Evolutionary conservation across 2,113 vertebrate species (phyloP).

Genomic region (Bettongia penicillata): DNA sequence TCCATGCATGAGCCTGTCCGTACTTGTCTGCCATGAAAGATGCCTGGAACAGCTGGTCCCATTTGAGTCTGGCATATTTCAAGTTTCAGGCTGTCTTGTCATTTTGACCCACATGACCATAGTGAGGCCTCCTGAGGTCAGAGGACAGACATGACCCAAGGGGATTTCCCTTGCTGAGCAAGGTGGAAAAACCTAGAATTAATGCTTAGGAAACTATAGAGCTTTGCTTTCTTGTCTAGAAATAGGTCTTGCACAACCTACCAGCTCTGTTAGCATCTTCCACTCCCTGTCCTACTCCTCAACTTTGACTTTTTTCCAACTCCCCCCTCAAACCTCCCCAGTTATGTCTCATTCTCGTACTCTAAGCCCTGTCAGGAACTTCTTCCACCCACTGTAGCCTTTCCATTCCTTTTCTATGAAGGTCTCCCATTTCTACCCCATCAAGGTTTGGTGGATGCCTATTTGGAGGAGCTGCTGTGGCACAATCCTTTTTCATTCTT

Average conservation of each 20-base stretch:
- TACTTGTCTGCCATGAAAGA: neutral
- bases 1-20: neutral
- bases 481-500: neutral
- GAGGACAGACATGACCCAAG: neutral
- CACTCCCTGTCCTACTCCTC: neutral
- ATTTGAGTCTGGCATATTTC: too few species aligned
- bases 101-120: neutral
- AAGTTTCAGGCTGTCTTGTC: neutral
- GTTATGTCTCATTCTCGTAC: neutral
- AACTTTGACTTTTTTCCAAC: neutral
- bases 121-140: neutral
- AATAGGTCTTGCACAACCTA: neutral
- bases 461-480: neutral
- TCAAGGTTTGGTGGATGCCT: neutral
- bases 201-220: neutral
- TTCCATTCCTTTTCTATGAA: neutral
- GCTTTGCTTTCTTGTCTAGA: neutral
- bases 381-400: neutral
- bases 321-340: neutral
- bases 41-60: neutral
- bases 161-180: neutral
- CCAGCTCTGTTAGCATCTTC: neutral
- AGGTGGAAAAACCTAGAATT: neutral
- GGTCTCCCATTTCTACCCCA: neutral
- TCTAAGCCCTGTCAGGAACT: neutral